Evolutionary conservation across 37 sponge, comb jelly and placozoan genomes (phyloP), one percentile per base, ranked within the genome.

Genomic region (Theonella swinhoei): DNA sequence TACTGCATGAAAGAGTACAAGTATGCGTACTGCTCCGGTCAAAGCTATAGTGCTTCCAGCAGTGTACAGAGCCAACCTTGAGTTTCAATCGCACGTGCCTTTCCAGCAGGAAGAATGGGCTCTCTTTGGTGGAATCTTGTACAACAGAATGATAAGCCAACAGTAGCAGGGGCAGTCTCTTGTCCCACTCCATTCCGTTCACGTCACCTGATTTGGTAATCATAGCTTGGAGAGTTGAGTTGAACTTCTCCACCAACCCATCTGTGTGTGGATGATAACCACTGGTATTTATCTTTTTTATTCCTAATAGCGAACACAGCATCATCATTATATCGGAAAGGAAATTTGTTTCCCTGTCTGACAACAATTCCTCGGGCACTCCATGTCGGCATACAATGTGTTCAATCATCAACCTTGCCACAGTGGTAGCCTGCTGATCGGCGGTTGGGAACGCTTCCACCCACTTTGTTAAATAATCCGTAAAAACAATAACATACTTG

Each of bases 381-480:
- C 80, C 84, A 64, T 78, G 85, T 38, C 79, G 2, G 36, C 69
- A 30, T 1, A 84, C 85, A 33, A 83, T 36, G 41, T 25, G 11
- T 35, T 74, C 76, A 36, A 37, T 22, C 41, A 74, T 36, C 35
- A 74, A 74, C 14, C 36, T 9, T 42, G 36, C 79, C 8, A 77
- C n/a, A 65, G 79, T 77, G 8, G 7, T 28, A 28, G 79, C 62
- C 34, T 22, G 25, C 24, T 64, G 65, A 33, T 77, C 33, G 14
- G 79, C 28, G 8, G 65, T 39, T 8, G 80, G 80, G 79, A 83
- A 91, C 4, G 87, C 91, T 70, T 91, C 92, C 11, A 85, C 76
- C 92, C 92, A 91, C 36, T 87, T 87, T 4, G 92, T 87, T 17
- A 91, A 33, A 43, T 91, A 91, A 41, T 91, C 88, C 70, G 83